Percentiles rank a stretch among this genome's conserved stretches.
These are phyloP conservation scores for Martes martes DNA, from an alignment of 2,113 vertebrate genomes.

Conservation along the genomic window DNA sequence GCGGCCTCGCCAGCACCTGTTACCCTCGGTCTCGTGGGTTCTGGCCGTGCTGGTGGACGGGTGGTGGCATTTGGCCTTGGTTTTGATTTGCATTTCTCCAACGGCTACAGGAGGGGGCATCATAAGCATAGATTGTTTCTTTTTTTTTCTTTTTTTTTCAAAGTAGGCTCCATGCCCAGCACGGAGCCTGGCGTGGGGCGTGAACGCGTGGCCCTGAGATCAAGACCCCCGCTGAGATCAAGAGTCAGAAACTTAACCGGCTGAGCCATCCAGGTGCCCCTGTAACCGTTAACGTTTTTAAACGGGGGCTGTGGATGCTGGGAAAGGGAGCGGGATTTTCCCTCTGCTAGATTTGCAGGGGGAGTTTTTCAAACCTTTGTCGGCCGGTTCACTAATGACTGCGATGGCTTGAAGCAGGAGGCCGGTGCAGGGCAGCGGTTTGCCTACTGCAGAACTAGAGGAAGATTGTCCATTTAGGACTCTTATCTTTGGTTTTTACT, in stretches of 20 bases:
- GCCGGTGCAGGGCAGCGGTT: accelerated
- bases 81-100: not conserved
- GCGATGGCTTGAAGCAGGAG: not conserved
- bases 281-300: accelerated
- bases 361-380: not conserved
- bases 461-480: not conserved
- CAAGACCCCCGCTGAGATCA: not conserved
- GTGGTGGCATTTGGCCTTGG: not conserved
- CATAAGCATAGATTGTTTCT: not conserved
- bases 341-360: not conserved
- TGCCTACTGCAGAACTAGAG: not conserved
- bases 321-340: not conserved
- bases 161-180: not conserved
- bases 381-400: accelerated
- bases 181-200: not conserved
- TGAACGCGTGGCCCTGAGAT: not conserved
- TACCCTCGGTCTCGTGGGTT: not conserved
- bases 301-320: accelerated
- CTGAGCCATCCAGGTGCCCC: not conserved
- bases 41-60: not conserved
- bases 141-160: not conserved
- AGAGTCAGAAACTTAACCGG: not conserved
- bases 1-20: not conserved
- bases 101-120: no score
- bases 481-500: not conserved